These are phyloP conservation scores for Artibeus jamaicensis DNA, from an alignment of 2,797 vertebrate species.

Conservation along the genomic window DNA sequence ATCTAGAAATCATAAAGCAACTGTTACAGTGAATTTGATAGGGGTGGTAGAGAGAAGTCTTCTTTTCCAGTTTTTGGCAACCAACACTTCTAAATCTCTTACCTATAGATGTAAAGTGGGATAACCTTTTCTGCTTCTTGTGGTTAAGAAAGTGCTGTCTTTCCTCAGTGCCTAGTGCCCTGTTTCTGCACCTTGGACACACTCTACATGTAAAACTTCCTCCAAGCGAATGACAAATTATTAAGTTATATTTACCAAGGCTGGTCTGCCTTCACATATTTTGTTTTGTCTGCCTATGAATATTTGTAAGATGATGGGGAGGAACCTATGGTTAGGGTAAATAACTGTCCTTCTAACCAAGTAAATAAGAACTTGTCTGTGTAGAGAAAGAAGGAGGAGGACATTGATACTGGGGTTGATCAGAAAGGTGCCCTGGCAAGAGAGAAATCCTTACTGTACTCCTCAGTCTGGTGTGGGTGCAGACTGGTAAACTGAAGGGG, in stretches of 20 bases:
- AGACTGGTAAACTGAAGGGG: neutral
- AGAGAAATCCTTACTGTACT: neutral
- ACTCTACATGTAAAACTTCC: neutral
- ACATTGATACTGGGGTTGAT: neutral
- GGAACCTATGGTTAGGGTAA: neutral
- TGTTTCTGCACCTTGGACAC: neutral
- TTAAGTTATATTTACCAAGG: neutral
- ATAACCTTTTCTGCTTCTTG: neutral
- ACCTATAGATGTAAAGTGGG: neutral
- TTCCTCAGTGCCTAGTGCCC: neutral
- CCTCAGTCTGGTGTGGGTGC: neutral
- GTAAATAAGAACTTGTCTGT: neutral
- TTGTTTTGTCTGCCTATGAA: neutral
- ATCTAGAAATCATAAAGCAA: neutral
- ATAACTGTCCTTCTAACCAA: neutral
- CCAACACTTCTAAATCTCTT: neutral
- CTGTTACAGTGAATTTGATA: neutral
- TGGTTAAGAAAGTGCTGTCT: neutral
- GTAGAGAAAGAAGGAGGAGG: neutral
- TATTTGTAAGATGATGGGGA: neutral
- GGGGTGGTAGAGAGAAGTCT: neutral
- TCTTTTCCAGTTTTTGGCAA: neutral
- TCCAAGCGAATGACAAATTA: neutral
- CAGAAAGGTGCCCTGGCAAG: neutral
- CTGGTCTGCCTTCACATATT: neutral